Conservation (phyloP, 2,888 invertebrate species). For the Lithophane ornitopus region DNA sequence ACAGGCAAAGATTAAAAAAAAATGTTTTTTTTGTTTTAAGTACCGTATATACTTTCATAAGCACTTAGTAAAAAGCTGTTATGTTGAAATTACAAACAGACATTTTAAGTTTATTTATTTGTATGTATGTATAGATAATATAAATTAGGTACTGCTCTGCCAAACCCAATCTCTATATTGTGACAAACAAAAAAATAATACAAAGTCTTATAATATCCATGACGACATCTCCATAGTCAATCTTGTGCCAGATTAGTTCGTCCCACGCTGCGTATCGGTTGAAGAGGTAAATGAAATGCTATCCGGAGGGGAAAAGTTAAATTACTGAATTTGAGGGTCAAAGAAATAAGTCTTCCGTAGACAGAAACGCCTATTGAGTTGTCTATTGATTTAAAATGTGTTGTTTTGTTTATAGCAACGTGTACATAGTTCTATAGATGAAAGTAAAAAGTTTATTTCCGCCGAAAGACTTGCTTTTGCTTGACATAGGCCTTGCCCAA, state of each 20-base stretch:
- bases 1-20: too few relatives aligned
- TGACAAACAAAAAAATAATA: not conserved
- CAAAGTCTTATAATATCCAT: conserved; percentile 7
- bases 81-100: too few relatives aligned
- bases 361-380: conserved; percentile 82
- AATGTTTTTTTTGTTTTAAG: too few relatives aligned
- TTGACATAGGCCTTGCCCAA: not conserved
- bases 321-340: conserved; percentile 91
- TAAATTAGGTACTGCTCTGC: not conserved
- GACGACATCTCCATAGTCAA: conserved; percentile 74
- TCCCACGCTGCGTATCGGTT: conserved; percentile 91
- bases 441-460: conserved; percentile 6
- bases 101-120: too few relatives aligned
- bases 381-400: conserved; percentile 84
- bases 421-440: conserved; percentile 49
- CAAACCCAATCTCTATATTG: not conserved
- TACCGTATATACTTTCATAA: too few relatives aligned
- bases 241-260: conserved; percentile 88
- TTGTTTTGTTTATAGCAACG: conserved; percentile 67
- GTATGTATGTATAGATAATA: too few relatives aligned
- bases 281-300: conserved; percentile 91
- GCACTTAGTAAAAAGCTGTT: too few relatives aligned
- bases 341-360: conserved; percentile 89
- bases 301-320: conserved; percentile 91
- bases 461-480: not conserved